phyloP scores from a whole-genome alignment of 2,888 invertebrate species.

The Hyppa rectilinea region DNA sequence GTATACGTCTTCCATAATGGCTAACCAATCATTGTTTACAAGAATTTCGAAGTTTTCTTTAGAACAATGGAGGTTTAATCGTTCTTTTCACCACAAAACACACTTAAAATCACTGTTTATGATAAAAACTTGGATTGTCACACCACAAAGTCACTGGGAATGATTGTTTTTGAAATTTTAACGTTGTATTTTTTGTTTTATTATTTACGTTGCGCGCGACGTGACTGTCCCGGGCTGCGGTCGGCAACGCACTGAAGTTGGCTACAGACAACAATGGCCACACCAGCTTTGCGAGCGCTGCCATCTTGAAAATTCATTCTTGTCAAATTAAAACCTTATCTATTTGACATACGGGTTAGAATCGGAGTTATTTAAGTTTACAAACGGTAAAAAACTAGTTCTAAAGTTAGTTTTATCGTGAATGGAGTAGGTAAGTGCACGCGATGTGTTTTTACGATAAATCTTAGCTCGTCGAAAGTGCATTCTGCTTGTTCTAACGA shows the following conservation, averaged over 20 bases:
- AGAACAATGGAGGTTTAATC: slow-evolving; percentile 48
- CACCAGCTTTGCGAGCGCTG: slow-evolving; percentile 26
- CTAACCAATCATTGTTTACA: slow-evolving; percentile 70
- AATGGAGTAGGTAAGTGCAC: slow-evolving; percentile 46
- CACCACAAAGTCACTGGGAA: slow-evolving; percentile 34
- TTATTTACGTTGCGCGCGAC: slow-evolving; percentile 16
- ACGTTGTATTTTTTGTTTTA: slow-evolving; percentile 38
- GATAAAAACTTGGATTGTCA: slow-evolving; percentile 32
- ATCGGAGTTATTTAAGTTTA: slow-evolving; percentile 5
- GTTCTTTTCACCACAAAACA: slow-evolving; percentile 26
- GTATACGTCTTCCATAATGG: slow-evolving; percentile 92
- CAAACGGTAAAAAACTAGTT: slow-evolving; percentile 36
- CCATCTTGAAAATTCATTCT: slow-evolving; percentile 35
- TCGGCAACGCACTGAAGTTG: slow-evolving; percentile 62
- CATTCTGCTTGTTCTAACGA: slow-evolving; percentile 57
- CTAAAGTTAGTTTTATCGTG: slow-evolving; percentile 45
- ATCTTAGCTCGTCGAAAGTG: slow-evolving; percentile 63
- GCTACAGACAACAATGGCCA: slow-evolving; percentile 37
- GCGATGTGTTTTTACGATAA: slow-evolving; percentile 64
- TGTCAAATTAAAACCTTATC: slow-evolving; percentile 26
- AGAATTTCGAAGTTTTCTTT: slow-evolving; percentile 55
- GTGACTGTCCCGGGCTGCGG: slow-evolving; percentile 22
- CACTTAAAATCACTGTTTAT: slow-evolving; percentile 34
- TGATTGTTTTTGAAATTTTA: slow-evolving; percentile 28
- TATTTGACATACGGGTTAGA: not conserved